Percentiles rank a stretch among this genome's conserved stretches.
Evolutionary conservation across 1,140 invertebrate genomes (phyloP).

Genomic region (Drosophila rhopaloa): DNA sequence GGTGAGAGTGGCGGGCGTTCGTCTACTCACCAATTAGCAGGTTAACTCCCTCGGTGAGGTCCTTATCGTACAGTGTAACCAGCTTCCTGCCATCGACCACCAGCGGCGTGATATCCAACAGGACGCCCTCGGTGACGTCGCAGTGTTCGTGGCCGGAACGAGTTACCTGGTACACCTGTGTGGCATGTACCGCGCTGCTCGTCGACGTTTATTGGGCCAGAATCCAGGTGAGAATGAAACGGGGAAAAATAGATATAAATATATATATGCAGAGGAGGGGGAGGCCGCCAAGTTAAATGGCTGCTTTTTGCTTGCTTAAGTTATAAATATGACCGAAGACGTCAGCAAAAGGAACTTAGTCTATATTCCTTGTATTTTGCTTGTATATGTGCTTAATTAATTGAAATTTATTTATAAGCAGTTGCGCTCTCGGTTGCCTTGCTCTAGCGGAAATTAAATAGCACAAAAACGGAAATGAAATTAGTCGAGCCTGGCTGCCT

Average conservation of each 20-base stretch:
- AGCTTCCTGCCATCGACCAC: constrained; percentile 87
- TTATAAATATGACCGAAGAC: constrained; percentile 69
- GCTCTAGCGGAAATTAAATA: constrained; percentile 72
- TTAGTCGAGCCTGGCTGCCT: constrained; percentile 44
- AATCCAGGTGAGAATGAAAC: constrained; percentile 6
- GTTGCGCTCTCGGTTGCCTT: constrained; percentile 30
- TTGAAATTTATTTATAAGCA: constrained; percentile 82
- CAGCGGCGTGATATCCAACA: constrained; percentile 88
- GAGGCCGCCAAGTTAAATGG: constrained; percentile 26
- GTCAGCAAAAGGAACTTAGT: constrained; percentile 13
- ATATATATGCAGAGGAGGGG: neutral
- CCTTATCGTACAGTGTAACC: constrained; percentile 89
- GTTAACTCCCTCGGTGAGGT: constrained; percentile 89
- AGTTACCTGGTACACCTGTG: constrained; percentile 88
- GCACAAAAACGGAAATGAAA: constrained; percentile 75
- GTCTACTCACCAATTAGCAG: constrained; percentile 87
- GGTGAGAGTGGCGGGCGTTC: neutral
- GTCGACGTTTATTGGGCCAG: constrained; percentile 44
- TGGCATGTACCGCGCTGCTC: constrained; percentile 76
- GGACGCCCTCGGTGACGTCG: constrained; percentile 88
- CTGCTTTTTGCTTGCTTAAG: constrained; percentile 41
- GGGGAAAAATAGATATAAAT: constrained; percentile 1
- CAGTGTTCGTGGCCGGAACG: constrained; percentile 88
- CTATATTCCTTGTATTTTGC: constrained; percentile 19
- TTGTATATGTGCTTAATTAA: constrained; percentile 63